Percentiles rank a stretch among this genome's conserved stretches.
phyloP scores from a whole-genome alignment of 2,113 vertebrate species.

The Scortum barcoo region DNA sequence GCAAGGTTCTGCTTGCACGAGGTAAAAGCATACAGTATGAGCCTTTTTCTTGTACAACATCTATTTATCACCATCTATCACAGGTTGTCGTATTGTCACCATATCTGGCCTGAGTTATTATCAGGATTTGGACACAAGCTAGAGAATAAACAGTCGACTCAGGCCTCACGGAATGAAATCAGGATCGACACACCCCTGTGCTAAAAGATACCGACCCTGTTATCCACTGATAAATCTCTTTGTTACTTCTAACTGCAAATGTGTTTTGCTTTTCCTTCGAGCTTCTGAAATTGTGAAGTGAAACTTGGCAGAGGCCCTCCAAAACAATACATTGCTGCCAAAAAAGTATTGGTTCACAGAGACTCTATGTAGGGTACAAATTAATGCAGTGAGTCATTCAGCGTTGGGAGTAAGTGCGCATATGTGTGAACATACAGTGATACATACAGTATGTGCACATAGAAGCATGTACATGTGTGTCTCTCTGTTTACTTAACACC shows the following conservation, averaged over 20 bases:
- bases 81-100: not conserved
- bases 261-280: conserved; percentile 13
- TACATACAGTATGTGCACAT: conserved; percentile 12
- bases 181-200: not conserved
- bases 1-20: conserved; percentile 90
- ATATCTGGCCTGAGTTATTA: not conserved
- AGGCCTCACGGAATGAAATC: not conserved
- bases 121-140: not conserved
- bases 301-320: conserved; percentile 44
- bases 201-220: conserved; percentile 24
- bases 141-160: not conserved
- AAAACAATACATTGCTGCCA: conserved; percentile 45
- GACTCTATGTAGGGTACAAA: not conserved
- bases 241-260: not conserved
- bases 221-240: conserved; percentile 1
- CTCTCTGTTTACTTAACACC: not conserved
- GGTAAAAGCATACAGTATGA: conserved; percentile 77
- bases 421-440: conserved; percentile 31
- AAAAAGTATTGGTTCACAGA: conserved; percentile 35
- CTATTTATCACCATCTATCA: not conserved
- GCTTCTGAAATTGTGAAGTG: conserved; percentile 34
- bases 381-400: conserved; percentile 58
- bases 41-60: not conserved
- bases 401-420: conserved; percentile 17
- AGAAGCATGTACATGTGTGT: conserved; percentile 8